Evolutionary conservation across 2,113 vertebrate genomes (phyloP).

Genomic region (Cichladusa arquata): DNA sequence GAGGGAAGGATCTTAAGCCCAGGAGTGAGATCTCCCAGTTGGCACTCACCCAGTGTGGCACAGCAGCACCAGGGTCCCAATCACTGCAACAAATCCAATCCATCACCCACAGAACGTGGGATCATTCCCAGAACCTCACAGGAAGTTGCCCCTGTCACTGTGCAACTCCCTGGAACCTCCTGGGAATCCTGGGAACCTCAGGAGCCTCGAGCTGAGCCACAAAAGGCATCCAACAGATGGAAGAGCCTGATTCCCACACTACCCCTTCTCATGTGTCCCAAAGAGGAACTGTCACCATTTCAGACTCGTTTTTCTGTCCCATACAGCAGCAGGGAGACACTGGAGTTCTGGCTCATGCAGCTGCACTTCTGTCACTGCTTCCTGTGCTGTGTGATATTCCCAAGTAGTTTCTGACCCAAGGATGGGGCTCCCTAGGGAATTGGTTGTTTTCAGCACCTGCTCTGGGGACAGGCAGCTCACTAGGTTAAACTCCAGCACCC

Average conservation of each 20-base stretch:
- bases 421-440: background rate
- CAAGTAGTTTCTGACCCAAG: background rate
- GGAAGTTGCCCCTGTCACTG: background rate
- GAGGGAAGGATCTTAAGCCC: background rate
- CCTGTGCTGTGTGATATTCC: background rate
- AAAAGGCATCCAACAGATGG: background rate
- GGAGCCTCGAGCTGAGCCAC: background rate
- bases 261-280: background rate
- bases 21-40: accelerated
- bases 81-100: background rate
- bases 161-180: no score
- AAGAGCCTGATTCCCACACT: background rate
- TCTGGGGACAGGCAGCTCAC: background rate
- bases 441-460: background rate
- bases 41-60: background rate
- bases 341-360: background rate
- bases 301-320: background rate
- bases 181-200: background rate
- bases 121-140: background rate
- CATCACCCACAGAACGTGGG: background rate
- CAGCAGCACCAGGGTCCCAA: background rate
- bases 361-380: background rate
- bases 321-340: background rate
- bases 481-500: background rate
- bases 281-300: background rate